Conservation (phyloP, 2,797 vertebrate genomes). For the Acipenser oxyrinchus region DNA sequence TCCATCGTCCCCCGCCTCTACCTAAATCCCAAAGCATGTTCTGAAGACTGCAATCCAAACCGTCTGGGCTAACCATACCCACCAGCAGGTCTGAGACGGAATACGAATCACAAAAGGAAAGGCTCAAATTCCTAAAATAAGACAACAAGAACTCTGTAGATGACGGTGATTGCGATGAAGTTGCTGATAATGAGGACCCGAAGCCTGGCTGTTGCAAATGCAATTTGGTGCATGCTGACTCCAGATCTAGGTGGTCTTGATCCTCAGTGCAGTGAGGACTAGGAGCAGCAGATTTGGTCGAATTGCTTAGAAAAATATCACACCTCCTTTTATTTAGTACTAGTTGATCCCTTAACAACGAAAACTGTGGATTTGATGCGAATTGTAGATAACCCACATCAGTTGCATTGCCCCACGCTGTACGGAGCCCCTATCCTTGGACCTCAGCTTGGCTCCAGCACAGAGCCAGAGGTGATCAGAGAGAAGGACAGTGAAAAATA, state of each 20-base stretch:
- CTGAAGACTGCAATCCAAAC: constrained; percentile 70
- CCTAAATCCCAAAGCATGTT: constrained; percentile 60
- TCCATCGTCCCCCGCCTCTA: constrained; percentile 45
- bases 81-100: constrained; percentile 70
- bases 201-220: constrained; percentile 48
- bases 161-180: constrained; percentile 54
- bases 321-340: constrained; percentile 41
- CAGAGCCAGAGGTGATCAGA: constrained; percentile 70
- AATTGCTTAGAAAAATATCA: constrained; percentile 50
- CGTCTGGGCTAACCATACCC: constrained; percentile 68
- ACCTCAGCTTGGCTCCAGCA: constrained; percentile 57
- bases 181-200: constrained; percentile 43
- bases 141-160: constrained; percentile 64
- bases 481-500: constrained; percentile 68
- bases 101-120: constrained; percentile 73
- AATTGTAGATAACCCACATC: constrained; percentile 3
- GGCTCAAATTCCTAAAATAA: constrained; percentile 73
- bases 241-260: constrained; percentile 37
- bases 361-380: too few species aligned
- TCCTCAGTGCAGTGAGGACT: constrained; percentile 36
- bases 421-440: constrained; percentile 30
- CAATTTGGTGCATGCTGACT: constrained; percentile 45
- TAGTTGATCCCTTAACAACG: constrained; percentile 14
- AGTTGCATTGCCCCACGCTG: constrained; percentile 29
- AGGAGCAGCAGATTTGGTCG: constrained; percentile 50